Percentiles rank a stretch among this genome's conserved stretches.
phyloP scores from a whole-genome alignment of 2,797 vertebrate genomes.

The Anguilla marmorata region DNA sequence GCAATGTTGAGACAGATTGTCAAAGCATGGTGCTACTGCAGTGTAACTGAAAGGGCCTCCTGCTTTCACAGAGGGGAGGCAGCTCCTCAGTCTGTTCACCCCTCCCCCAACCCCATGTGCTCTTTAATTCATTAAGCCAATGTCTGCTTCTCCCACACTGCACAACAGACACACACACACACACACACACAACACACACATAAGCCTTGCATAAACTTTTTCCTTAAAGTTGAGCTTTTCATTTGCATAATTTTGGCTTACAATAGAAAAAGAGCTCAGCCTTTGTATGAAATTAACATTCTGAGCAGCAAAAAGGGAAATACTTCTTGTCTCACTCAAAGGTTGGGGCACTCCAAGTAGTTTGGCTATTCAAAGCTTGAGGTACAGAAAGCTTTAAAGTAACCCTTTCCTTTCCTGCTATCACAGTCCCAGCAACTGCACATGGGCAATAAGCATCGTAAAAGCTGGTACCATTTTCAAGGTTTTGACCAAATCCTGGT shows the following conservation, averaged over 20 bases:
- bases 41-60: neutral
- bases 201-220: neutral
- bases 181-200: neutral
- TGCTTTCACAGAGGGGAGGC: neutral
- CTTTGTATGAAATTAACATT: neutral
- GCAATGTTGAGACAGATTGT: neutral
- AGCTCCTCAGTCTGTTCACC: neutral
- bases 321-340: neutral
- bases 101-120: neutral
- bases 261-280: neutral
- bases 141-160: neutral
- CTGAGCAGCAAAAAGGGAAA: neutral
- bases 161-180: neutral
- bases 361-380: neutral
- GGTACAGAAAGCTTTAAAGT: neutral
- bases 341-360: neutral
- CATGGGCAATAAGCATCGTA: neutral
- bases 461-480: neutral
- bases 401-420: neutral
- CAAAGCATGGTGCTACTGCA: neutral
- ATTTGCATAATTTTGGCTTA: neutral
- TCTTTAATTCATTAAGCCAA: conserved; percentile 14
- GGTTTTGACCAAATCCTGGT: neutral
- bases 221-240: neutral
- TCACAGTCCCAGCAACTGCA: neutral